These are phyloP conservation scores for Acrobasis repandana DNA, from an alignment of 2,888 invertebrate genomes.

Conservation along the genomic window DNA sequence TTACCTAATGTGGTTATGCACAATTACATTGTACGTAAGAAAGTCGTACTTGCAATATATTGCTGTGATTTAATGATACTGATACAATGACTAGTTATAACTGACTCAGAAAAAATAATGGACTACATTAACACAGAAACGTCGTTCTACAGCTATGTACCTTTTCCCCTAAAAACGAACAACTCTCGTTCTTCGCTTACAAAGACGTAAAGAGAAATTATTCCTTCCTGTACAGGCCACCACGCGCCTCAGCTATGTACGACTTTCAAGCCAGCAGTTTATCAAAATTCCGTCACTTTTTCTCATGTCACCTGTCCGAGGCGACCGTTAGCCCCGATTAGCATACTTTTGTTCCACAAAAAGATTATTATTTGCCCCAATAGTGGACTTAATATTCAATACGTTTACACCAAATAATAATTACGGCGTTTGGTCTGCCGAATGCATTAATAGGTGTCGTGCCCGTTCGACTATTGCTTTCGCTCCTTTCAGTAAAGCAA, in stretches of 20 bases:
- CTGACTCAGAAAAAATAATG: too few relatives aligned
- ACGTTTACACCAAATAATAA: slow-evolving; percentile 80
- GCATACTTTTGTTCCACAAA: slow-evolving; percentile 66
- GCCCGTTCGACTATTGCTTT: slow-evolving; percentile 33
- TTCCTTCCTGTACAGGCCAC: slow-evolving; percentile 19
- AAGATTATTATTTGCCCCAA: slow-evolving; percentile 66
- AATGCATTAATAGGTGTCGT: slow-evolving; percentile 59
- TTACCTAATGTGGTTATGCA: too few relatives aligned
- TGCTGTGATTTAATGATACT: too few relatives aligned
- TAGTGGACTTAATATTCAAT: slow-evolving; percentile 72
- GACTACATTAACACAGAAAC: too few relatives aligned
- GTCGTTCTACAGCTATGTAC: not conserved
- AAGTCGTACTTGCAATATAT: too few relatives aligned
- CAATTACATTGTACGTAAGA: too few relatives aligned
- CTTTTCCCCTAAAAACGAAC: not conserved
- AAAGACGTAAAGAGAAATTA: slow-evolving; percentile 20
- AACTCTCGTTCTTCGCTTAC: slow-evolving; percentile 9
- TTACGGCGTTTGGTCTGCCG: slow-evolving; percentile 68
- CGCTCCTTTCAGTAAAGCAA: not conserved
- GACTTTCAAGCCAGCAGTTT: slow-evolving; percentile 14
- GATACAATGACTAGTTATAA: too few relatives aligned
- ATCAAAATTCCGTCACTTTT: slow-evolving; percentile 66
- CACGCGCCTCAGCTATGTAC: slow-evolving; percentile 1
- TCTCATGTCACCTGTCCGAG: slow-evolving; percentile 63
- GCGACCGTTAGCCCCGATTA: slow-evolving; percentile 55